Conservation (phyloP, 2,797 vertebrate species). For the Rhabdophis nuchalis region DNA sequence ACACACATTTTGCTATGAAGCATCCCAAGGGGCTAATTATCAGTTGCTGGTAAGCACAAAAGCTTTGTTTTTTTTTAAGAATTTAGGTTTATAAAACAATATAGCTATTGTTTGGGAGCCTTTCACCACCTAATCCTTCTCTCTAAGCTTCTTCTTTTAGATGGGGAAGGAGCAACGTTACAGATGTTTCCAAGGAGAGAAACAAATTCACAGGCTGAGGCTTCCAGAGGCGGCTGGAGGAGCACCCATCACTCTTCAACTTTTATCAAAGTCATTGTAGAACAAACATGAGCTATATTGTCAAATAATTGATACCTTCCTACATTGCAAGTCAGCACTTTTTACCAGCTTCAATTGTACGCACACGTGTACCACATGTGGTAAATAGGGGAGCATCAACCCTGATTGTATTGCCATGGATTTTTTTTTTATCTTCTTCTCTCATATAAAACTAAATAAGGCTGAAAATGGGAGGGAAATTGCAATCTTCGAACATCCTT, state of each 20-base stretch:
- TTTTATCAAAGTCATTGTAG: conserved; percentile 34
- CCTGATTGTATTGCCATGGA: background rate
- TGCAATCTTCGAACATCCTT: background rate
- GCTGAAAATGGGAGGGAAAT: background rate
- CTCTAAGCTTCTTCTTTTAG: background rate
- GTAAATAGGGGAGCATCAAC: background rate
- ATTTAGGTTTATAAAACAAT: background rate
- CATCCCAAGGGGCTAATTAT: background rate
- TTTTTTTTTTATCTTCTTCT: background rate
- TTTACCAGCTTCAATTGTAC: background rate
- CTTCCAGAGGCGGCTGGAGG: background rate
- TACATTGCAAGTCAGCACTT: background rate
- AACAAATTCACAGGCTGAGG: background rate
- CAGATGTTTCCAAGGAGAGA: background rate
- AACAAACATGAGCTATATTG: background rate
- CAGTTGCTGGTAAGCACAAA: background rate
- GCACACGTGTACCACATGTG: background rate
- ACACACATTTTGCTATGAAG: background rate
- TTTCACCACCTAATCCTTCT: background rate
- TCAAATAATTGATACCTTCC: background rate
- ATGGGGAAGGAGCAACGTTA: background rate
- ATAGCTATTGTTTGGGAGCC: background rate
- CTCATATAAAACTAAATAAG: background rate
- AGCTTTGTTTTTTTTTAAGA: conserved; percentile 6
- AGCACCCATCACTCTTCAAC: conserved; percentile 46